Conservation (phyloP, 2,888 invertebrate species). For the Erpobdella octoculata region DNA sequence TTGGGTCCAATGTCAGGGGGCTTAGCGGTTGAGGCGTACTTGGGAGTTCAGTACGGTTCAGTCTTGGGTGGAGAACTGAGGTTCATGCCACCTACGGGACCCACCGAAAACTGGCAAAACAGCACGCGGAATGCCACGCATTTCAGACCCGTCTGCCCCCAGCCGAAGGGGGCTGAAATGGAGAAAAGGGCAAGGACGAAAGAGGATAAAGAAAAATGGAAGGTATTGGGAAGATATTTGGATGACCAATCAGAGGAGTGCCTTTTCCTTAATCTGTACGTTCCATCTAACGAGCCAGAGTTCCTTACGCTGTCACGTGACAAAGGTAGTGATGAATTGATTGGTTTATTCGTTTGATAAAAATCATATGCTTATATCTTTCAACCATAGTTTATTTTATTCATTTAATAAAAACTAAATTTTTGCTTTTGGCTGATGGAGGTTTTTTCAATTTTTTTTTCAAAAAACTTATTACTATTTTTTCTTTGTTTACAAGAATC, state of each 20-base stretch:
- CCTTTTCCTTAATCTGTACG: conserved; percentile 87
- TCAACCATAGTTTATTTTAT: too few species aligned
- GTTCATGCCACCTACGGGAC: conserved; percentile 91
- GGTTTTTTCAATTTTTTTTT: too few species aligned
- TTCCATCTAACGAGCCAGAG: conserved; percentile 57
- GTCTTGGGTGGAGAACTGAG: conserved; percentile 78
- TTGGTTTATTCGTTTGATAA: too few species aligned
- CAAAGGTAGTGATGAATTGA: too few species aligned
- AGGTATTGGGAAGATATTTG: conserved; percentile 62
- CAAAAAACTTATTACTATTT: too few species aligned
- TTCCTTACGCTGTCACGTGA: too few species aligned
- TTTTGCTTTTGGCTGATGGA: too few species aligned
- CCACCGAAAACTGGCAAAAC: conserved; percentile 65
- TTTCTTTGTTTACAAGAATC: too few species aligned
- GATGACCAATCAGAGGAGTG: conserved; percentile 93
- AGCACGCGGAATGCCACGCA: conserved; percentile 36
- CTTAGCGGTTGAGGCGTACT: conserved; percentile 72
- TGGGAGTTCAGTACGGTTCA: conserved; percentile 85
- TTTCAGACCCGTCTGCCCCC: conserved; percentile 80
- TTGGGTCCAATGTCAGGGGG: conserved; percentile 34
- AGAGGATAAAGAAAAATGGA: conserved; percentile 78
- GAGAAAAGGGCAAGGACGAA: conserved; percentile 65
- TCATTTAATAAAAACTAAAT: too few species aligned
- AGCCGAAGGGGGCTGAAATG: conserved; percentile 72
- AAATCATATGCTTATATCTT: too few species aligned